phyloP scores from a whole-genome alignment of 1,140 invertebrate genomes.

The Phymastichus coffea region DNA sequence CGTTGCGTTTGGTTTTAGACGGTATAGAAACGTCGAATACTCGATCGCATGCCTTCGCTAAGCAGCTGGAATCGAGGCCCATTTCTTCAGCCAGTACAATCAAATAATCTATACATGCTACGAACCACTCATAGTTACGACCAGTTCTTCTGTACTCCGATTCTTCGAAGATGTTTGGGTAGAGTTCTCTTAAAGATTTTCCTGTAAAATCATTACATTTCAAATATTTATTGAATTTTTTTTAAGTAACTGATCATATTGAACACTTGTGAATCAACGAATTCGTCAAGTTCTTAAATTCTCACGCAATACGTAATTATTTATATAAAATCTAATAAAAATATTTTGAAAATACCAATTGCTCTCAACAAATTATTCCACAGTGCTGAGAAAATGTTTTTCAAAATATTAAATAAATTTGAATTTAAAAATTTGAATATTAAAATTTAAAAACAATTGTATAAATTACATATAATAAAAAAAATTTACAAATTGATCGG shows the following conservation, averaged over 20 bases:
- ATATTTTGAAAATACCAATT: not conserved
- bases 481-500: not conserved
- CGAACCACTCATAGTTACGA: too few relatives aligned
- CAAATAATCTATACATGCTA: not conserved
- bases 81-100: not conserved
- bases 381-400: too few relatives aligned
- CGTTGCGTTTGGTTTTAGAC: not conserved
- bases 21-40: not conserved
- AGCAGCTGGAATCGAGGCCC: not conserved
- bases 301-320: not conserved
- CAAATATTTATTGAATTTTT: constrained; percentile 35
- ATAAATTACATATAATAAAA: not conserved
- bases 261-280: too few relatives aligned
- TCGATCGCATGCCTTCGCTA: not conserved
- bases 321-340: not conserved
- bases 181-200: not conserved
- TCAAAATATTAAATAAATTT: too few relatives aligned
- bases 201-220: not conserved
- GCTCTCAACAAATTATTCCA: too few relatives aligned
- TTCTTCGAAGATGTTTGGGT: not conserved
- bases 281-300: not conserved
- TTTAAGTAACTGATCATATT: too few relatives aligned
- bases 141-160: not conserved
- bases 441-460: too few relatives aligned
- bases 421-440: too few relatives aligned